These are phyloP conservation scores for Dryas iulia DNA, from an alignment of 1,140 invertebrate genomes.

Conservation along the genomic window DNA sequence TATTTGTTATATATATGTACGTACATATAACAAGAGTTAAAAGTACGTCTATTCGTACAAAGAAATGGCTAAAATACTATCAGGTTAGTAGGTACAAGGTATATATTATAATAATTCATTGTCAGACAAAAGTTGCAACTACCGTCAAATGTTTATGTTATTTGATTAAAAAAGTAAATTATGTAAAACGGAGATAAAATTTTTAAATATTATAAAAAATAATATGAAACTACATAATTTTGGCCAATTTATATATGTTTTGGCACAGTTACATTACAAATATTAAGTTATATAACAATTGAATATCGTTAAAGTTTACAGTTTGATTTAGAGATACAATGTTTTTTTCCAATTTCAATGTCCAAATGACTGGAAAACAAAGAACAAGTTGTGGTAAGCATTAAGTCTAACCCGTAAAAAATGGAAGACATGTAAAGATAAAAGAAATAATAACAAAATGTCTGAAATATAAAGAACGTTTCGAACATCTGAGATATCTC, in stretches of 20 bases:
- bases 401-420: too few relatives aligned
- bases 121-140: slow-evolving; percentile 1
- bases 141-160: neutral
- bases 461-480: too few relatives aligned
- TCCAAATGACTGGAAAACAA: too few relatives aligned
- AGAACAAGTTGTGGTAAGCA: too few relatives aligned
- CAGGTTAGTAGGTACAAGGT: slow-evolving; percentile 27
- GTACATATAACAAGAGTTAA: neutral
- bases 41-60: neutral
- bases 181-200: too few relatives aligned
- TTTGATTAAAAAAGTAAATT: neutral
- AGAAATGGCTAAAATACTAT: slow-evolving; percentile 18
- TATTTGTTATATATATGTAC: slow-evolving; percentile 9
- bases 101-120: neutral
- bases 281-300: neutral
- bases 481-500: too few relatives aligned
- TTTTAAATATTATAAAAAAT: too few relatives aligned
- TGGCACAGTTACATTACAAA: neutral
- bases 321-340: neutral
- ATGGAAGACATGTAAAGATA: too few relatives aligned
- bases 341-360: too few relatives aligned
- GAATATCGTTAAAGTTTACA: neutral
- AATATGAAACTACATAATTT: neutral
- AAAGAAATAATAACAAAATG: too few relatives aligned
- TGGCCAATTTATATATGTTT: neutral